Percentiles rank a stretch among this genome's conserved stretches.
Evolutionary conservation across 2,797 vertebrate species (phyloP).

Genomic region (Xenentodon cancila): DNA sequence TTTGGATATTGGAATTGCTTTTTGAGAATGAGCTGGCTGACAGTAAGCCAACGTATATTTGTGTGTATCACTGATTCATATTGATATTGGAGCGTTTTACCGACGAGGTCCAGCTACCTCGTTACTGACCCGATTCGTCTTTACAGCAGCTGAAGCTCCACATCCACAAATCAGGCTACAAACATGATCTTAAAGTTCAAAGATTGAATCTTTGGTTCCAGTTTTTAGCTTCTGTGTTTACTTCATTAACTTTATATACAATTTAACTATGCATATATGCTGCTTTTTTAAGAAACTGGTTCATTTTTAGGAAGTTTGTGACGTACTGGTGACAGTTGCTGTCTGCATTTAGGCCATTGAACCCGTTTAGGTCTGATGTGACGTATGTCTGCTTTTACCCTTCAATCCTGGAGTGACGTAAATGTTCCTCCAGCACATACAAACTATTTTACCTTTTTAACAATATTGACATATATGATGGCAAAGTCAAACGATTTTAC

Average conservation of each 20-base stretch:
- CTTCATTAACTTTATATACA: constrained; percentile 2
- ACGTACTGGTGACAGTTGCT: constrained; percentile 4
- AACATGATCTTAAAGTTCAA: not conserved
- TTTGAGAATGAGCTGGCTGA: too few relatives aligned
- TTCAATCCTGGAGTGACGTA: not conserved
- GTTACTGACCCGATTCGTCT: not conserved
- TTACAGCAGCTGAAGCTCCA: not conserved
- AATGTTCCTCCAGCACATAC: too few relatives aligned
- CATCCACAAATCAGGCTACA: not conserved
- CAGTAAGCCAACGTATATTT: not conserved
- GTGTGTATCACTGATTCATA: not conserved
- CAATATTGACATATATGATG: too few relatives aligned
- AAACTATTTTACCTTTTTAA: too few relatives aligned
- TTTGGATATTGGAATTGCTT: too few relatives aligned
- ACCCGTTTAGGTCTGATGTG: too few relatives aligned
- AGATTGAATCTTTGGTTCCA: not conserved
- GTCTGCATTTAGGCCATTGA: not conserved
- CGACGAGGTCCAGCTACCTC: too few relatives aligned
- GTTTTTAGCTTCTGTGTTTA: not conserved
- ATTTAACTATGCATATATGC: not conserved
- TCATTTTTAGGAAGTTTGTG: not conserved
- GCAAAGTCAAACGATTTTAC: too few relatives aligned
- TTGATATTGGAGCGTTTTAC: too few relatives aligned
- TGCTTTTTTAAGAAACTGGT: not conserved
- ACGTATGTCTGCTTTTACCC: not conserved